These are phyloP conservation scores for Paramuricea clavata DNA, from an alignment of 92 coral and sea anemone genomes.

Conservation along the genomic window DNA sequence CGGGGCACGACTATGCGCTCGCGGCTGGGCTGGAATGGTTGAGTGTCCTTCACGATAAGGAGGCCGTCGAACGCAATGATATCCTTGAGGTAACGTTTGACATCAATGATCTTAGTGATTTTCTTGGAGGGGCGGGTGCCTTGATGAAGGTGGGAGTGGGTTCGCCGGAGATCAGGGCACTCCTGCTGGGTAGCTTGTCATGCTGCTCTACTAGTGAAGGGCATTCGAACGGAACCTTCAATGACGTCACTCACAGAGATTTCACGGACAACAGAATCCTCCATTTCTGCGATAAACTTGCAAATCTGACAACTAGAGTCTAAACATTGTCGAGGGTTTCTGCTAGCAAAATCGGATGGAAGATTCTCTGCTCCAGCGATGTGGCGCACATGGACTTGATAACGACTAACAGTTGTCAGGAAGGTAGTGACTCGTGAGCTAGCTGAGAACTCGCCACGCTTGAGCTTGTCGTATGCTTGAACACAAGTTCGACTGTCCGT, in stretches of 20 bases:
- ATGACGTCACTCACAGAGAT: no score
- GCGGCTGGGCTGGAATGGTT: conserved; percentile 26
- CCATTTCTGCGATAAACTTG: conserved; percentile 38
- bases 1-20: conserved; percentile 25
- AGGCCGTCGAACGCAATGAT: no score
- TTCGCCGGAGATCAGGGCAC: conserved; percentile 18
- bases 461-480: conserved; percentile 64
- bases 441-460: conserved; percentile 68
- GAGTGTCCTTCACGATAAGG: conserved; percentile 41
- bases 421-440: conserved; percentile 65
- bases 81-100: no score
- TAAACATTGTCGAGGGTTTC: conserved; percentile 48
- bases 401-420: conserved; percentile 54
- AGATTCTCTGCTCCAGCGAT: conserved; percentile 57
- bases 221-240: conserved; percentile 13
- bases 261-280: background rate
- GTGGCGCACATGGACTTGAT: conserved; percentile 30
- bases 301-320: conserved; percentile 51
- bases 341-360: conserved; percentile 63
- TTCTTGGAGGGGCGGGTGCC: conserved; percentile 15
- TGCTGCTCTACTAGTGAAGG: conserved; percentile 17
- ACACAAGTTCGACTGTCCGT: conserved; percentile 69
- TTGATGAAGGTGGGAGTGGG: conserved; percentile 36
- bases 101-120: no score
- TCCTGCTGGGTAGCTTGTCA: conserved; percentile 7